Evolutionary conservation across 2,888 invertebrate species (phyloP).

Genomic region (Zaprionus bogoriensis): DNA sequence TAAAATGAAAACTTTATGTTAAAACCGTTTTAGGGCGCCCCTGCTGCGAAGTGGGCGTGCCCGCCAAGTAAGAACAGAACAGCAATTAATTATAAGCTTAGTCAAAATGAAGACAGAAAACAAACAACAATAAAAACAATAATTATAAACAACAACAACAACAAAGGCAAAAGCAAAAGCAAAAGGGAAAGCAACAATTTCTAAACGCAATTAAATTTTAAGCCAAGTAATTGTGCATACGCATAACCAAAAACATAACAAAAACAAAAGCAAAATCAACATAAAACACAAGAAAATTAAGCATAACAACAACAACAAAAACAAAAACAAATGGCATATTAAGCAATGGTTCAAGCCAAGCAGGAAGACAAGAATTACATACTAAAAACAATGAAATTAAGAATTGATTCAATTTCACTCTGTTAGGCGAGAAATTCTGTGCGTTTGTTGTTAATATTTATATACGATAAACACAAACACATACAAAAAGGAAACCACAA

Average conservation of each 20-base stretch:
- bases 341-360: slow-evolving; percentile 38
- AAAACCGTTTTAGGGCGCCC: slow-evolving; percentile 56
- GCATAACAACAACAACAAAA: slow-evolving; percentile 32
- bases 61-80: slow-evolving; percentile 78
- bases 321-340: slow-evolving; percentile 36
- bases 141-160: slow-evolving; percentile 44
- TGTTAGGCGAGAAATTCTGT: slow-evolving; percentile 37
- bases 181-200: slow-evolving; percentile 38
- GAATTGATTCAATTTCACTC: slow-evolving; percentile 36
- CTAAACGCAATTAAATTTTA: slow-evolving; percentile 60
- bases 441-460: slow-evolving; percentile 57
- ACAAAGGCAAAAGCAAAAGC: slow-evolving; percentile 24
- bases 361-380: slow-evolving; percentile 38
- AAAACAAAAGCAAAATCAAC: slow-evolving; percentile 5
- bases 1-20: slow-evolving; percentile 59
- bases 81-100: slow-evolving; percentile 80
- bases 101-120: slow-evolving; percentile 73
- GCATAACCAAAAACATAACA: slow-evolving; percentile 62
- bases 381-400: slow-evolving; percentile 13
- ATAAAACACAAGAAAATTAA: slow-evolving; percentile 30
- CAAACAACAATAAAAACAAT: slow-evolving; percentile 34
- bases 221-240: slow-evolving; percentile 57
- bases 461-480: slow-evolving; percentile 32
- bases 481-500: slow-evolving; percentile 6
- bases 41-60: slow-evolving; percentile 24